Evolutionary conservation across 2,888 invertebrate genomes (phyloP).

Genomic region (Galerucella nymphaeae): DNA sequence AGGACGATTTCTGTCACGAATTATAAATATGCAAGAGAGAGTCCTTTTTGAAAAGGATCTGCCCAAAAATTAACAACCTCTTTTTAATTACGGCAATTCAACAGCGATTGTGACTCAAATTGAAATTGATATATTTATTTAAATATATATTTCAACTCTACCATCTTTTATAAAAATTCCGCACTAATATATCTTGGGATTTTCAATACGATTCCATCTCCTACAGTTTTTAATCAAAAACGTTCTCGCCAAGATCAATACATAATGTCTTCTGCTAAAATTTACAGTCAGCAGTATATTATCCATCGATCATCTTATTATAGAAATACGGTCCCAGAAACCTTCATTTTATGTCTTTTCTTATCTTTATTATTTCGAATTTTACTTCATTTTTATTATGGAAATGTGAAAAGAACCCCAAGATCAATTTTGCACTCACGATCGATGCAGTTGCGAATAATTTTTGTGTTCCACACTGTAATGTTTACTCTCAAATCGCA

Average conservation of each 20-base stretch:
- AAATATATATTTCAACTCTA: too few species aligned
- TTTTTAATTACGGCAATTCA: constrained; percentile 1
- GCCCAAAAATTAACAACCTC: constrained; percentile 14
- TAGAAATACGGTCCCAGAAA: neutral
- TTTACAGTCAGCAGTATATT: neutral
- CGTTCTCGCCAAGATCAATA: neutral
- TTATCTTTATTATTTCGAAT: too few species aligned
- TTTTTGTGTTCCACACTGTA: too few species aligned
- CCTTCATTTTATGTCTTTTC: neutral
- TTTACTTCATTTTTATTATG: too few species aligned
- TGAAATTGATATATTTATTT: too few species aligned
- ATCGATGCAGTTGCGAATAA: too few species aligned
- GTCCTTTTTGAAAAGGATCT: constrained; percentile 31
- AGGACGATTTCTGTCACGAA: constrained; percentile 47
- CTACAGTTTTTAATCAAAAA: neutral
- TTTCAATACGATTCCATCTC: neutral
- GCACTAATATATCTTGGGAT: neutral
- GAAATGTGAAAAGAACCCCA: too few species aligned
- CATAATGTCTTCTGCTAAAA: neutral
- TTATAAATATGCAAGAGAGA: constrained; percentile 52
- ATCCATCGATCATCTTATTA: neutral
- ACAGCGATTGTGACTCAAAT: neutral
- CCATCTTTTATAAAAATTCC: too few species aligned
- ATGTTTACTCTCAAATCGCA: too few species aligned
- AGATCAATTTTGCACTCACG: too few species aligned